Conservation (phyloP, 2,113 vertebrate species). For the Ramphastos sulfuratus region DNA sequence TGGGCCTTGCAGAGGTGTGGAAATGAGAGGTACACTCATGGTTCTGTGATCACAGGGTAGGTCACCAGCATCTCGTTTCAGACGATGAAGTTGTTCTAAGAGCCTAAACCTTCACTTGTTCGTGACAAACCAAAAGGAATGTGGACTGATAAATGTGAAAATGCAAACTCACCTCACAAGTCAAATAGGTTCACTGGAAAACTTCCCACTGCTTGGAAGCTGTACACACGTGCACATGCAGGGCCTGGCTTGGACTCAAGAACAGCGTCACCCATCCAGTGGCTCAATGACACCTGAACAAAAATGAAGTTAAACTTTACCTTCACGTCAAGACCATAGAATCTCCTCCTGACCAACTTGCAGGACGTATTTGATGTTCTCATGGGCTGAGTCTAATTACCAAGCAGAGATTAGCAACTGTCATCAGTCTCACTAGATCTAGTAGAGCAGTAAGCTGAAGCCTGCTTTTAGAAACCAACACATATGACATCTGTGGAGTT, state of each 20-base stretch:
- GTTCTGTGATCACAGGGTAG: background rate
- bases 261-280: background rate
- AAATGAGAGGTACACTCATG: accelerated
- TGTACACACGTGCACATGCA: accelerated
- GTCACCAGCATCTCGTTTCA: background rate
- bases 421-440: background rate
- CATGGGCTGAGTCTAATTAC: background rate
- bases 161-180: background rate
- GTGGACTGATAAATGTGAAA: background rate
- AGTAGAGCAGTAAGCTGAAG: background rate
- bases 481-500: background rate
- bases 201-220: background rate
- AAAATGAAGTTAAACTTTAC: background rate
- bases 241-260: background rate
- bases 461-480: background rate
- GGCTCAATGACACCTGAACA: background rate
- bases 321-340: background rate
- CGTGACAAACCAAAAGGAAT: background rate
- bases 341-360: background rate
- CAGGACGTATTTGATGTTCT: background rate
- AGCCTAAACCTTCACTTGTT: background rate
- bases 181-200: background rate
- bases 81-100: background rate
- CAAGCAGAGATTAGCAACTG: background rate
- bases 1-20: background rate